These are phyloP conservation scores for Catharus minimus DNA, from an alignment of 2,113 vertebrate genomes.

Conservation along the genomic window DNA sequence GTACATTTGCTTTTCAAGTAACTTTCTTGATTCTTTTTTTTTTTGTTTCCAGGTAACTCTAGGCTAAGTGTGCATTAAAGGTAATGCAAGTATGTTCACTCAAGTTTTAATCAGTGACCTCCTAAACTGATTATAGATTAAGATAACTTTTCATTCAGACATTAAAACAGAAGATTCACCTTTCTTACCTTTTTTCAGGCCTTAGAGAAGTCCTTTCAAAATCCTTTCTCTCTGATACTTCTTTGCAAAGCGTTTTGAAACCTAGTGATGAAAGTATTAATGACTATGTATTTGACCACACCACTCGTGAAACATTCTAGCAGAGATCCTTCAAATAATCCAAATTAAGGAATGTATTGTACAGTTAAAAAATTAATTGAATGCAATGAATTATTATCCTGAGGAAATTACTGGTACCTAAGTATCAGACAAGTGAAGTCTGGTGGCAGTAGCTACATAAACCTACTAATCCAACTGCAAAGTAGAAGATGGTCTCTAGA, in stretches of 20 bases:
- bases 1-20: neutral
- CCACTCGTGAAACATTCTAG: neutral
- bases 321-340: neutral
- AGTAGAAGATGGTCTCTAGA: neutral
- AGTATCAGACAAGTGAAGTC: neutral
- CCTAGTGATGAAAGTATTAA: neutral
- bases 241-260: neutral
- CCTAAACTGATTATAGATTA: neutral
- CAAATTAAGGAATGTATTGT: neutral
- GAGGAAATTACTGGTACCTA: neutral
- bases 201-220: neutral
- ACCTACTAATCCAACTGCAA: neutral
- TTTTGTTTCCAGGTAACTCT: neutral
- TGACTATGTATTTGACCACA: neutral
- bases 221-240: neutral
- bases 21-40: neutral
- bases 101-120: neutral
- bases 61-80: neutral
- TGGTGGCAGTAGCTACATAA: neutral
- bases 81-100: neutral
- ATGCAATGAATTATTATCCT: neutral
- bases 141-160: neutral
- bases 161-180: neutral
- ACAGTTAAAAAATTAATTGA: neutral
- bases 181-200: neutral